Evolutionary conservation across 2,888 invertebrate species (phyloP).

Genomic region (Microchrysa polita): DNA sequence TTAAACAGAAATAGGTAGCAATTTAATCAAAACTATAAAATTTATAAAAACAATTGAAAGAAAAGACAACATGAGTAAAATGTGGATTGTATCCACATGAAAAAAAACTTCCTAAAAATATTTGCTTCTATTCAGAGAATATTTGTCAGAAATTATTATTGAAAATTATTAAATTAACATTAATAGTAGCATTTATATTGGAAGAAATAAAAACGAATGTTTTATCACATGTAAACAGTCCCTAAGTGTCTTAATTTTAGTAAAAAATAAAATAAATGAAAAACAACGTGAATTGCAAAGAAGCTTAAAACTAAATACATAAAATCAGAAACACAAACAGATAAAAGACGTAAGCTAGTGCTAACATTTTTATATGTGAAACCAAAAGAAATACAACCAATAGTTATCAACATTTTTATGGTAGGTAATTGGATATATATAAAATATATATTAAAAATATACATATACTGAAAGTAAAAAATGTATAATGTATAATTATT

Average conservation of each 20-base stretch:
- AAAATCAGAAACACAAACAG: neutral
- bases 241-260: slow-evolving; percentile 44
- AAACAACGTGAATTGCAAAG: neutral
- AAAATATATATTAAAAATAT: neutral
- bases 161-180: slow-evolving; percentile 7
- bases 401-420: neutral
- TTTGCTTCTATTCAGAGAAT: slow-evolving; percentile 23
- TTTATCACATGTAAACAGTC: slow-evolving; percentile 34
- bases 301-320: too few species aligned
- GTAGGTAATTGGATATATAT: neutral
- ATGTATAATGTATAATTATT: too few species aligned
- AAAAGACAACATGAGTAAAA: neutral
- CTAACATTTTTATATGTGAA: slow-evolving; percentile 41
- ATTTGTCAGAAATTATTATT: neutral
- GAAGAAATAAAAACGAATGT: slow-evolving; percentile 2
- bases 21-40: neutral
- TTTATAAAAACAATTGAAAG: neutral
- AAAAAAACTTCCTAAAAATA: neutral
- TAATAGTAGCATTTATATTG: slow-evolving; percentile 26
- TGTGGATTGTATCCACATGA: neutral
- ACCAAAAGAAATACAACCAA: neutral
- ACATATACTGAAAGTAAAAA: neutral
- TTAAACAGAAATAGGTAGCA: slow-evolving; percentile 8
- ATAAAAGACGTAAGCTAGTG: slow-evolving; percentile 2
- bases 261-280: slow-evolving; percentile 5